Evolutionary conservation across 2,113 vertebrate genomes (phyloP), one percentile per base, ranked within the genome.

Genomic region (Talpa occidentalis): DNA sequence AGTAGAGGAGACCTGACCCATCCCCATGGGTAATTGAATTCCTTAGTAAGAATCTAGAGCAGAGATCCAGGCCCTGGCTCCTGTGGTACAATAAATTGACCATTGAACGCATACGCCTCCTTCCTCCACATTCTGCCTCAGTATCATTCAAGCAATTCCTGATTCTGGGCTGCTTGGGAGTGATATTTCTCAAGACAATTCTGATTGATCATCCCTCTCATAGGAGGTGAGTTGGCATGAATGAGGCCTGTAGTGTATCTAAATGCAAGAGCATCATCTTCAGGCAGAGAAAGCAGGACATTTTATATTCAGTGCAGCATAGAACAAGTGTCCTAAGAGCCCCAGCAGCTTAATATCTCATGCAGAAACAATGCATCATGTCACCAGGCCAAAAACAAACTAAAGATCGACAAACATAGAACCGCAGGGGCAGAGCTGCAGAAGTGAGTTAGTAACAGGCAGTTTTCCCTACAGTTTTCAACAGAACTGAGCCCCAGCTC

Each of bases 331-430:
- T 82, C 82, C 74, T 37, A 90, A 88, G 24, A 52, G 79, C 72
- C 54, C 79, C 66, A 37, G 42, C 59, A 84, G 87, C 88, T 91
- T 80, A 52, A 40, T 83, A 21, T 78, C 74, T 92, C 89, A 26
- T 49, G 69, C 82, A 93, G 74, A 64, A 93, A 49, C 56, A 85
- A 21, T 21, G 70, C 17, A 15, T 83, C 64, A 10, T 44, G 42
- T 94, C 70, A 67, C 66, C 35, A 78, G 6, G 42, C 67, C 56
- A 47, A 91, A 94, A 86, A 70, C 77, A 90, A 96, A 83, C 60
- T 26, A 37, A 93, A 93, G 76, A 37, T 17, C 60, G 79, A 77
- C 82, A 89, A 64, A 62, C 30, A 30, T 4, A 12, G 26, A 92
- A 10, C 62, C 32, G 37, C 17, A 21, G 12, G 26, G 14, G 60